Evolutionary conservation across 2,797 vertebrate species (phyloP).

Genomic region (Mormyrus proboscirostris): DNA sequence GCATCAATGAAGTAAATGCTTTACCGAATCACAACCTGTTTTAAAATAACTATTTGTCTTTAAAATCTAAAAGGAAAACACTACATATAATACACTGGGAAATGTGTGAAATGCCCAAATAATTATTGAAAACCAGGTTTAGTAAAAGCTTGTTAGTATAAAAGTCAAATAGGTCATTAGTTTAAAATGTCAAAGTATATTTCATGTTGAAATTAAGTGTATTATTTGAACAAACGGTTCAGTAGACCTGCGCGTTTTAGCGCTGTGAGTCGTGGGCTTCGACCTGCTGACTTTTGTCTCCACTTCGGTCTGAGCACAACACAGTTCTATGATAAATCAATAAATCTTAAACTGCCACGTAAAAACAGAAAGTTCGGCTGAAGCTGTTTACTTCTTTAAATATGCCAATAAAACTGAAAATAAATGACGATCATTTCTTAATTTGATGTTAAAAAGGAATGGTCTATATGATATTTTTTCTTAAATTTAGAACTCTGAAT

Average conservation of each 20-base stretch:
- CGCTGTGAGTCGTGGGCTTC: background rate
- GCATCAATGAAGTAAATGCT: background rate
- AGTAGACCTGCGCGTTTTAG: background rate
- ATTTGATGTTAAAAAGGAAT: background rate
- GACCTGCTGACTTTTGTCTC: background rate
- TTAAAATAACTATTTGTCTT: background rate
- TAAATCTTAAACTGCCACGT: background rate
- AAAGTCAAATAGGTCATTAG: background rate
- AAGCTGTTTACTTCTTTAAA: background rate
- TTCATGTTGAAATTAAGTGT: background rate
- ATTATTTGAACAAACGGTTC: background rate
- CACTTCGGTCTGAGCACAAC: background rate
- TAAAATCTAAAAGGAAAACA: background rate
- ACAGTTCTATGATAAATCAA: background rate
- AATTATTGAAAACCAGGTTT: background rate
- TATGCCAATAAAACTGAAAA: background rate
- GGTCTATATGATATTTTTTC: background rate
- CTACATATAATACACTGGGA: background rate
- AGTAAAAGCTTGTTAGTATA: background rate
- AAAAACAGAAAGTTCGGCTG: background rate
- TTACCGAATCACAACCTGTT: background rate
- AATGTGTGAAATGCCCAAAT: background rate
- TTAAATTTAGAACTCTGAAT: background rate
- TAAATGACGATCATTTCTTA: background rate
- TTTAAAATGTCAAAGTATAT: background rate